Conservation (phyloP, 2,113 vertebrate genomes). For the Malurus melanocephalus region DNA sequence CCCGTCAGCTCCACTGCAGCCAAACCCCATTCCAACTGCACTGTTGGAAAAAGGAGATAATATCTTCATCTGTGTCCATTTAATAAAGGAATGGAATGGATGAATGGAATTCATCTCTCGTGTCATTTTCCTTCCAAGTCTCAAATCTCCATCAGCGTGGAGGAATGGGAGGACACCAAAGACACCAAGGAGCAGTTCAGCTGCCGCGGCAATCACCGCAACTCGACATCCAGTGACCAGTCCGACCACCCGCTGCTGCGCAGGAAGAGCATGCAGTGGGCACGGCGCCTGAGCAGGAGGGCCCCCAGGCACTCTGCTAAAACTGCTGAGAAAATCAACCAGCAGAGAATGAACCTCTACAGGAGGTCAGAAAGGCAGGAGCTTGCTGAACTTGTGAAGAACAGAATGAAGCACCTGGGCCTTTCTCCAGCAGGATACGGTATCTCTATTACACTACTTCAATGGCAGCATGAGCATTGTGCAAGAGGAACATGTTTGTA, state of each 20-base stretch:
- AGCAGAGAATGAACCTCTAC: slow-evolving; percentile 85
- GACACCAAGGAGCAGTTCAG: slow-evolving; percentile 79
- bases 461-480: not conserved
- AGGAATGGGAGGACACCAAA: slow-evolving; percentile 88
- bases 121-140: slow-evolving; percentile 71
- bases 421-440: slow-evolving; percentile 89
- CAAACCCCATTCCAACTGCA: not conserved
- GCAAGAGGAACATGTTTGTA: not conserved
- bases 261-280: slow-evolving; percentile 94
- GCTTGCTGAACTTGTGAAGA: slow-evolving; percentile 90
- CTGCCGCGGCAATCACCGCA: slow-evolving; percentile 71
- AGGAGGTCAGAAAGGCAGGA: slow-evolving; percentile 90
- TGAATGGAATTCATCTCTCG: not conserved
- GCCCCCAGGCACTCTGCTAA: slow-evolving; percentile 77
- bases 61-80: not conserved
- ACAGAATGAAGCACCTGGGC: slow-evolving; percentile 92
- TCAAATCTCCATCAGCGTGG: slow-evolving; percentile 86
- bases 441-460: slow-evolving; percentile 47
- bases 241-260: slow-evolving; percentile 82
- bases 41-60: not conserved
- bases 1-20: not conserved
- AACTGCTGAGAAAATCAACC: slow-evolving; percentile 81
- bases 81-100: not conserved
- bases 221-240: slow-evolving; percentile 81
- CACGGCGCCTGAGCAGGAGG: slow-evolving; percentile 85